Conservation (phyloP, 2,113 vertebrate species). For the Rallus limicola region DNA sequence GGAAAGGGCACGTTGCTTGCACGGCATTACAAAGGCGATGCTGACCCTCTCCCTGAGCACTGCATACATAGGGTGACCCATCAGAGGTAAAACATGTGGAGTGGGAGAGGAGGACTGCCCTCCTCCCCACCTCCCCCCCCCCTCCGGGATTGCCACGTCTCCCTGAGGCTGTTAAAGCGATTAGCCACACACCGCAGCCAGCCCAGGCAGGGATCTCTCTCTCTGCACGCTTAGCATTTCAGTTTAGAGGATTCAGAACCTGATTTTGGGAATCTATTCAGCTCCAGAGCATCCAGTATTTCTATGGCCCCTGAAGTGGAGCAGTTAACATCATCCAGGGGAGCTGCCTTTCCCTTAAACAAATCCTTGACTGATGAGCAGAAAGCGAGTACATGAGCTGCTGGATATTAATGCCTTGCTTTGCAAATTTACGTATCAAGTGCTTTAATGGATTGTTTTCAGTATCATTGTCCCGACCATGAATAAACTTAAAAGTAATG, state of each 20-base stretch:
- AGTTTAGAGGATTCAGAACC: background rate
- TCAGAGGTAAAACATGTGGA: rapidly evolving
- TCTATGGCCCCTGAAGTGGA: background rate
- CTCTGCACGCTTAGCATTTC: background rate
- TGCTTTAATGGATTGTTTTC: constrained; percentile 64
- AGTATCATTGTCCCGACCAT: constrained; percentile 25
- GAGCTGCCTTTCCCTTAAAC: background rate
- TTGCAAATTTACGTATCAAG: constrained; percentile 52
- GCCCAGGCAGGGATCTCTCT: background rate
- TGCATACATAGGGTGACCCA: rapidly evolving
- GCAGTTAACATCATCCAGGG: background rate
- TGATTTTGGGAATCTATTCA: constrained; percentile 15
- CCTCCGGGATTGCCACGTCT: background rate
- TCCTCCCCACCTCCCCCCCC: background rate
- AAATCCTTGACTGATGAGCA: background rate
- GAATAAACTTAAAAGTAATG: constrained; percentile 67
- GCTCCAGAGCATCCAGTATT: background rate
- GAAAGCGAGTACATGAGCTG: background rate
- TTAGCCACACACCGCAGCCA: background rate
- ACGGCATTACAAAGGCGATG: background rate
- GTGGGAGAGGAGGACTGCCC: background rate
- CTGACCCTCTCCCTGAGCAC: background rate
- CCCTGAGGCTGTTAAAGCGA: background rate
- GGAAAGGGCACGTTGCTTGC: rapidly evolving
- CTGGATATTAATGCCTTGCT: constrained; percentile 8